These are phyloP conservation scores for Heteractis magnifica DNA, from an alignment of 92 coral and sea anemone species.

Conservation along the genomic window DNA sequence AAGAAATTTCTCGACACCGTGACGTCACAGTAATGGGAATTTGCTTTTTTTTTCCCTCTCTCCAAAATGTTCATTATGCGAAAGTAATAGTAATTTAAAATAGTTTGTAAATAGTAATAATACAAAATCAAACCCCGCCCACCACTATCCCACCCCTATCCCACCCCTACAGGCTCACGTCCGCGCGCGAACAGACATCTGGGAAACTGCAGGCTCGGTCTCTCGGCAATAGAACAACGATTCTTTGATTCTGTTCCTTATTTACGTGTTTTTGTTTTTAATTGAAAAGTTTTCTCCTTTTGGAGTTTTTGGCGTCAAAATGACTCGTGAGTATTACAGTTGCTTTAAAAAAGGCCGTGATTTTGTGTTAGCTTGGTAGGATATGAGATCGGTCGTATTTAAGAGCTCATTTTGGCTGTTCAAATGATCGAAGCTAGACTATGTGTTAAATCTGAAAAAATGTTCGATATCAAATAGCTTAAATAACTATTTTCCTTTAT, in stretches of 20 bases:
- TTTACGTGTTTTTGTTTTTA: neutral
- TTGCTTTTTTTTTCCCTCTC: too few relatives aligned
- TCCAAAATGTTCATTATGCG: too few relatives aligned
- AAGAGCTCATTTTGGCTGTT: neutral
- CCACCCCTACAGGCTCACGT: neutral
- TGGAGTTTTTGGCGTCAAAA: slow-evolving; percentile 15
- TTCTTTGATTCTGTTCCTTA: neutral
- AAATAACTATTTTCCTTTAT: too few relatives aligned
- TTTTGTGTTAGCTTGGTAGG: neutral
- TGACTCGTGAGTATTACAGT: slow-evolving; percentile 15
- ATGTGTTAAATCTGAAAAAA: too few relatives aligned
- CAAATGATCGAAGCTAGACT: too few relatives aligned
- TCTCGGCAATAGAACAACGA: neutral
- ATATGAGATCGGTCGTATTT: neutral
- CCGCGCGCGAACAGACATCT: neutral
- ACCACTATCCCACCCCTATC: neutral
- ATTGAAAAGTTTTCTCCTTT: neutral
- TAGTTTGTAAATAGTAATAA: too few relatives aligned
- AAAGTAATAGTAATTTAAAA: too few relatives aligned
- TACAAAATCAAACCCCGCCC: neutral
- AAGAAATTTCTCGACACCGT: too few relatives aligned
- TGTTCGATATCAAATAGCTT: too few relatives aligned
- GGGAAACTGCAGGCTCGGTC: neutral
- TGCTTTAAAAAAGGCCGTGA: neutral
- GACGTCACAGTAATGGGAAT: too few relatives aligned